Percentiles rank a stretch among this genome's conserved stretches.
phyloP scores from a whole-genome alignment of 1,140 invertebrate genomes.

The Ylistrum balloti region DNA sequence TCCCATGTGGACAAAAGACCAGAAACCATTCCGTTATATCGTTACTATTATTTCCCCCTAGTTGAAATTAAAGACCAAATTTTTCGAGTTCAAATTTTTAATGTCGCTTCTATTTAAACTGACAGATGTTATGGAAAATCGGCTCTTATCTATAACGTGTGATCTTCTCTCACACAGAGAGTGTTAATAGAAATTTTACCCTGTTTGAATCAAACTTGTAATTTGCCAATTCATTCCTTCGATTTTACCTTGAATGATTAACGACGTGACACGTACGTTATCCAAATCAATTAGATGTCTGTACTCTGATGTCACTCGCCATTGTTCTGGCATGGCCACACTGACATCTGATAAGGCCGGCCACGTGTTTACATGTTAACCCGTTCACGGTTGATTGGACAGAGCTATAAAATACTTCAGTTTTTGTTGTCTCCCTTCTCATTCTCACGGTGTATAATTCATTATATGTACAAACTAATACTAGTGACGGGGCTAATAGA shows the following conservation, averaged over 20 bases:
- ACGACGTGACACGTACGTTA: neutral
- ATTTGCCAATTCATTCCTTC: neutral
- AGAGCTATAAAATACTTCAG: neutral
- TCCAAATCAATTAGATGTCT: neutral
- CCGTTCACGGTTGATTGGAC: neutral
- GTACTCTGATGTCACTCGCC: neutral
- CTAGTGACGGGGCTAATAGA: too few species aligned
- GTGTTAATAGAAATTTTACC: neutral
- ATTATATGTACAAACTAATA: too few species aligned
- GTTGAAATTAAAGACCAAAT: neutral
- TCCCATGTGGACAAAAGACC: neutral
- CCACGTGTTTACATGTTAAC: constrained; percentile 38
- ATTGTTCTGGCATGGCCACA: neutral
- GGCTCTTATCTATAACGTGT: neutral
- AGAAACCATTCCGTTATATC: neutral
- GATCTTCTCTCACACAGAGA: neutral
- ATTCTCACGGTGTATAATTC: neutral
- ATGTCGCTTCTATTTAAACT: neutral
- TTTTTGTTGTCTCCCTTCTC: neutral
- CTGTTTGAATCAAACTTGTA: neutral
- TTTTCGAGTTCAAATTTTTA: neutral
- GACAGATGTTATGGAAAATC: neutral
- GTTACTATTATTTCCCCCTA: too few species aligned
- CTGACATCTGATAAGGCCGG: neutral
- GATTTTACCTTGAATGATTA: constrained; percentile 27